Evolutionary conservation across 2,888 invertebrate genomes (phyloP).

Genomic region (Drosophila rubida): DNA sequence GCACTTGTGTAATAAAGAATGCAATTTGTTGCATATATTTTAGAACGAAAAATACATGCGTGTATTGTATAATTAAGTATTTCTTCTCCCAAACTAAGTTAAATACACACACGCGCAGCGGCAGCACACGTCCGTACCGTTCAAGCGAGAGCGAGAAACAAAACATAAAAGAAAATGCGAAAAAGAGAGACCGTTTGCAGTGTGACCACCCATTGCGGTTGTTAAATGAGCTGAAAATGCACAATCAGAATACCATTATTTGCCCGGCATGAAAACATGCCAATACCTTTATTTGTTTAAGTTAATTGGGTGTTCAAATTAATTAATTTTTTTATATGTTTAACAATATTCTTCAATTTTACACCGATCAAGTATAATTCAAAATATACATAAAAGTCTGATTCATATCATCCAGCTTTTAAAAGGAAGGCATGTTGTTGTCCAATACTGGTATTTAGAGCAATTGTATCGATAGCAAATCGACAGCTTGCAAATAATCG

Average conservation of each 20-base stretch:
- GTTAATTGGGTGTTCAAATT: no score
- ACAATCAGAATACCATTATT: constrained; percentile 14
- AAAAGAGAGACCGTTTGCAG: constrained; percentile 45
- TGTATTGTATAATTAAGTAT: constrained; percentile 68
- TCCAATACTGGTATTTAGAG: constrained; percentile 20
- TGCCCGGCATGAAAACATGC: neutral
- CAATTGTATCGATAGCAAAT: constrained; percentile 18
- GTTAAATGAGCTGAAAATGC: neutral
- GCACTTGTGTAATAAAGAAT: constrained; percentile 40
- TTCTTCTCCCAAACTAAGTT: constrained; percentile 49
- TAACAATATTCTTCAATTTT: neutral
- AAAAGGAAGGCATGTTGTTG: neutral
- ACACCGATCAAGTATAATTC: neutral
- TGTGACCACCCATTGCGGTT: constrained; percentile 13
- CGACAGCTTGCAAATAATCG: neutral
- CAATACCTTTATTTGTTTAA: no score
- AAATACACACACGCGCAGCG: constrained; percentile 65
- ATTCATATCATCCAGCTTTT: constrained; percentile 25
- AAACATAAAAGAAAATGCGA: constrained; percentile 56
- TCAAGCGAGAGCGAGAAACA: constrained; percentile 66
- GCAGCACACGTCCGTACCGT: constrained; percentile 63
- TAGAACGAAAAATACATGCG: constrained; percentile 38
- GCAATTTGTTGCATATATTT: constrained; percentile 51
- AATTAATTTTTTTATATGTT: neutral
- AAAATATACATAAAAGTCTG: no score